These are phyloP conservation scores for Caranx melampygus DNA, from an alignment of 2,113 vertebrate genomes.

Conservation along the genomic window DNA sequence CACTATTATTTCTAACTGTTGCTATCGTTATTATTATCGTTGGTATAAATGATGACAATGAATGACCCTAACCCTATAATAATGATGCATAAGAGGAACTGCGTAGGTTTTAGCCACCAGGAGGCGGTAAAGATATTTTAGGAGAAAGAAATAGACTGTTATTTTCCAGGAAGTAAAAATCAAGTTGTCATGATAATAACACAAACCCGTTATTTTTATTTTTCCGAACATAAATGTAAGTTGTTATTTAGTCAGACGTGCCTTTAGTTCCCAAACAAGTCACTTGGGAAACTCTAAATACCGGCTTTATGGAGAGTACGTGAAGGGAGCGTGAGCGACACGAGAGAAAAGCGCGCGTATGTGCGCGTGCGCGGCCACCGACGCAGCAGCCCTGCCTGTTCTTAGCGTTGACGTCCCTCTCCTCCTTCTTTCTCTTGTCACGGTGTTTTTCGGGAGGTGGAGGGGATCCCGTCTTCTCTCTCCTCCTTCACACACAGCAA, in stretches of 20 bases:
- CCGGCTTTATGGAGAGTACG: not conserved
- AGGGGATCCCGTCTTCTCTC: slow-evolving; percentile 6
- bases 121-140: slow-evolving; percentile 1
- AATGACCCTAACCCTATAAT: too few species aligned
- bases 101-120: slow-evolving; percentile 3
- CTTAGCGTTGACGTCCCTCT: slow-evolving; percentile 47
- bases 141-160: not conserved
- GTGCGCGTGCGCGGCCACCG: slow-evolving; percentile 23
- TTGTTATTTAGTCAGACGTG: accelerated
- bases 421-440: slow-evolving; percentile 50
- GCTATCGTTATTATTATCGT: too few species aligned
- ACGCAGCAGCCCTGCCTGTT: slow-evolving; percentile 64
- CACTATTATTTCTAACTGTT: too few species aligned
- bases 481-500: not conserved
- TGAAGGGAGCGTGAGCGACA: slow-evolving; percentile 46
- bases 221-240: not conserved
- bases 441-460: slow-evolving; percentile 39
- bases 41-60: too few species aligned
- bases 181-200: not conserved
- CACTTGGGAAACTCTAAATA: not conserved
- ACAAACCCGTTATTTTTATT: accelerated
- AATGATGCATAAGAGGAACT: not conserved
- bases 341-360: not conserved
- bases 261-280: not conserved
- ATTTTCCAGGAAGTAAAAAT: not conserved